Percentiles rank a stretch among this genome's conserved stretches.
phyloP scores from a whole-genome alignment of 2,888 invertebrate species.

The Tethea ocularis region DNA sequence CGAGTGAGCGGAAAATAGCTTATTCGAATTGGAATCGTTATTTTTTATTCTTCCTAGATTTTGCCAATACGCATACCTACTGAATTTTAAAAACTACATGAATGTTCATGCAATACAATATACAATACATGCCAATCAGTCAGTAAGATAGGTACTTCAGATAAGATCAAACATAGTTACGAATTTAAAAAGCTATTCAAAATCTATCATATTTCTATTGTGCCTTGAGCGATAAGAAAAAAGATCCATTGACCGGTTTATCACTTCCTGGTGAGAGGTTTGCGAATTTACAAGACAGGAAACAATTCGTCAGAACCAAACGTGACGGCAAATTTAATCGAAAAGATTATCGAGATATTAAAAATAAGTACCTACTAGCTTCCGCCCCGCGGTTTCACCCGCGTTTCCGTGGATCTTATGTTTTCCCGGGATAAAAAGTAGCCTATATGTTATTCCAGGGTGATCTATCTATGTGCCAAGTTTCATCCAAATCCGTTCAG shows the following conservation, averaged over 20 bases:
- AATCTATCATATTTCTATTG: slow-evolving; percentile 3
- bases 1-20: neutral
- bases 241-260: neutral
- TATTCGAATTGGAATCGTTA: neutral
- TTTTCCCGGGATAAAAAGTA: too few relatives aligned
- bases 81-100: neutral
- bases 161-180: slow-evolving; percentile 2
- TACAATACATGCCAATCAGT: slow-evolving; percentile 3
- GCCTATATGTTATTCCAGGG: too few relatives aligned
- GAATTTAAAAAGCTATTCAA: slow-evolving; percentile 3
- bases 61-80: neutral
- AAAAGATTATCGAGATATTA: neutral
- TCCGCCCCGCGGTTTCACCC: too few relatives aligned
- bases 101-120: neutral
- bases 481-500: too few relatives aligned
- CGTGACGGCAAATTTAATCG: neutral
- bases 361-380: too few relatives aligned
- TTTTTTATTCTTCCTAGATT: neutral
- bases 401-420: too few relatives aligned
- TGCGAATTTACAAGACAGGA: neutral
- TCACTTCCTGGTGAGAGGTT: slow-evolving; percentile 4
- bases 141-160: neutral
- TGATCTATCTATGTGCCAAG: too few relatives aligned
- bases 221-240: neutral
- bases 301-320: neutral